Conservation (phyloP, 2,888 invertebrate genomes). For the Teinopalpus imperialis region DNA sequence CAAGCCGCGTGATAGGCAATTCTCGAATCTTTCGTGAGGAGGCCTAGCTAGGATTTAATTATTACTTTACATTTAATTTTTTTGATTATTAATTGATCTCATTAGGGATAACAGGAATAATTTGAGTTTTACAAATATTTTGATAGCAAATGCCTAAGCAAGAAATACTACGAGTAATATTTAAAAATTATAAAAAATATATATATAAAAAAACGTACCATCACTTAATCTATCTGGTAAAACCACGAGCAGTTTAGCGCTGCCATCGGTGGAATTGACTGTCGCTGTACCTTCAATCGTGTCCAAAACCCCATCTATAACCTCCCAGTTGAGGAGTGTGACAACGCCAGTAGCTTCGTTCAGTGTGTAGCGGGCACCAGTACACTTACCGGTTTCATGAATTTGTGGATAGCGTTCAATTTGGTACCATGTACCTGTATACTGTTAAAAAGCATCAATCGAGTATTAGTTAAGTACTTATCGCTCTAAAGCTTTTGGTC, state of each 20-base stretch:
- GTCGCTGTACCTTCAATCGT: slow-evolving; percentile 52
- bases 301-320: slow-evolving; percentile 46
- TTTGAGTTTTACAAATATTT: too few species aligned
- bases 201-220: slow-evolving; percentile 41
- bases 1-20: too few species aligned
- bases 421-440: slow-evolving; percentile 67
- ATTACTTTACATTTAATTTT: too few species aligned
- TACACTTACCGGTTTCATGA: slow-evolving; percentile 49
- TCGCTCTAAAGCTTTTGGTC: too few species aligned
- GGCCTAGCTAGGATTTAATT: too few species aligned
- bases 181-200: too few species aligned
- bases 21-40: too few species aligned
- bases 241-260: slow-evolving; percentile 49
- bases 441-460: slow-evolving; percentile 45
- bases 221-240: slow-evolving; percentile 44
- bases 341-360: slow-evolving; percentile 43
- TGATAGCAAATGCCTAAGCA: too few species aligned
- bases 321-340: slow-evolving; percentile 60
- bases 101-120: too few species aligned
- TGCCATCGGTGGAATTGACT: slow-evolving; percentile 43
- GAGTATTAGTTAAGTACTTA: too few species aligned
- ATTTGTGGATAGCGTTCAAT: slow-evolving; percentile 55
- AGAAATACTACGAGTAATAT: too few species aligned
- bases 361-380: slow-evolving; percentile 50
- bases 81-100: too few species aligned